Percentiles rank a stretch among this genome's conserved stretches.
phyloP scores from a whole-genome alignment of 2,797 vertebrate species.

The Hydrolagus colliei region DNA sequence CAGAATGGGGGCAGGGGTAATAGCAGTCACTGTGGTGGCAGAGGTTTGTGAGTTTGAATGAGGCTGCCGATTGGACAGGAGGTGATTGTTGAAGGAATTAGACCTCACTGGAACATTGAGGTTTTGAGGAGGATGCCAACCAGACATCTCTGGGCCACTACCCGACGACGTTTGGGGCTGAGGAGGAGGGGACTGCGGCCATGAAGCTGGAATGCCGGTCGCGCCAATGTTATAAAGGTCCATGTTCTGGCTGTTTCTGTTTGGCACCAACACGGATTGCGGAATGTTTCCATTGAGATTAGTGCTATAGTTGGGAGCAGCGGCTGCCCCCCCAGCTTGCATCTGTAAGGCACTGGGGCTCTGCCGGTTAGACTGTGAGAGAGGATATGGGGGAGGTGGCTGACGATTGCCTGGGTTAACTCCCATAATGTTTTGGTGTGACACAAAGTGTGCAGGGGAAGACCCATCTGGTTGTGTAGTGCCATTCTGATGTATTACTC shows the following conservation, averaged over 20 bases:
- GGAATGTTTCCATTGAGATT: constrained; percentile 72
- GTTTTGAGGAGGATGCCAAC: constrained; percentile 57
- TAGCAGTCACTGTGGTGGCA: constrained; percentile 86
- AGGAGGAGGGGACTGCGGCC: constrained; percentile 67
- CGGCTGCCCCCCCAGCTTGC: constrained; percentile 69
- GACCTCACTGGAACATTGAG: constrained; percentile 72
- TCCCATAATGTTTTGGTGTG: constrained; percentile 61
- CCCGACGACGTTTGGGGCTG: constrained; percentile 64
- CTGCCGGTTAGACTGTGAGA: constrained; percentile 71
- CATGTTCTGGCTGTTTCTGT: constrained; percentile 85
- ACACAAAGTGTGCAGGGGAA: constrained; percentile 53
- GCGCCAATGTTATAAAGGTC: constrained; percentile 74
- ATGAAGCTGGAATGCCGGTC: constrained; percentile 62
- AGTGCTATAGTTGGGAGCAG: constrained; percentile 64
- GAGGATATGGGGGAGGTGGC: constrained; percentile 81
- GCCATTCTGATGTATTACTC: constrained; percentile 75
- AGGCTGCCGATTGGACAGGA: constrained; percentile 57
- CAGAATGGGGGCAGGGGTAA: constrained; percentile 87
- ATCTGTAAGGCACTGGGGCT: constrained; percentile 78
- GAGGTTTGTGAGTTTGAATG: constrained; percentile 81
- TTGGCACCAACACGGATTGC: constrained; percentile 73
- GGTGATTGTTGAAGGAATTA: constrained; percentile 85
- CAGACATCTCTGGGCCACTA: constrained; percentile 70
- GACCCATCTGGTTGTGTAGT: constrained; percentile 63
- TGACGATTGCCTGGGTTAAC: constrained; percentile 62